Evolutionary conservation across 35 echinoderm and acorn worm genomes (phyloP).

Genomic region (Stichopus chloronotus): DNA sequence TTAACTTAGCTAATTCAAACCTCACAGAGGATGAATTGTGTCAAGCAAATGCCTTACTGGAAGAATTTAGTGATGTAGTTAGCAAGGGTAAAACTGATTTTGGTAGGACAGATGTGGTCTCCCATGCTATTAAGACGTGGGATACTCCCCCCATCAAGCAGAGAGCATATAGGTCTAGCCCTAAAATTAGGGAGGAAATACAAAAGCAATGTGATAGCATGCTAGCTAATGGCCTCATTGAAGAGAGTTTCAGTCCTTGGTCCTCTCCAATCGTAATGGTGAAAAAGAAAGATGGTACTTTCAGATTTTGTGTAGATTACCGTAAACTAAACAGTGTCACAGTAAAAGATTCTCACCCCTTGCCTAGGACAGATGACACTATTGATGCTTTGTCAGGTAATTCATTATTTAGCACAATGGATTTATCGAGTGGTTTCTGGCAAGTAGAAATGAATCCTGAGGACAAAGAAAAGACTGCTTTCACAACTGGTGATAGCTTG

Average conservation of each 20-base stretch:
- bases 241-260: slow-evolving; percentile 1
- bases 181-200: slow-evolving; percentile 49
- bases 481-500: too few relatives aligned
- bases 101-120: slow-evolving; percentile 40
- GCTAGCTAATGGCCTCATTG: background rate
- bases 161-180: slow-evolving; percentile 33
- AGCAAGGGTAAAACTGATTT: slow-evolving; percentile 49
- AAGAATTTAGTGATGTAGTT: slow-evolving; percentile 41
- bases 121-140: slow-evolving; percentile 44
- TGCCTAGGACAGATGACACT: too few relatives aligned
- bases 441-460: background rate
- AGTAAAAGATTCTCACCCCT: too few relatives aligned
- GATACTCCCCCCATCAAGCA: too few relatives aligned
- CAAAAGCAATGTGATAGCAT: slow-evolving; percentile 7
- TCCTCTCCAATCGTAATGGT: background rate
- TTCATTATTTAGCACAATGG: background rate
- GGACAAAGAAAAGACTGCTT: background rate
- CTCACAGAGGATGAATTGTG: background rate
- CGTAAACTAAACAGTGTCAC: too few relatives aligned
- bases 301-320: too few relatives aligned
- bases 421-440: background rate
- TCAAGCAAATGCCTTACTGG: background rate
- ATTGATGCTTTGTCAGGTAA: too few relatives aligned
- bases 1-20: background rate
- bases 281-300: too few relatives aligned